Evolutionary conservation across 2,888 invertebrate species (phyloP), one percentile per base, ranked within the genome.

Genomic region (Pachydiplax longipennis): DNA sequence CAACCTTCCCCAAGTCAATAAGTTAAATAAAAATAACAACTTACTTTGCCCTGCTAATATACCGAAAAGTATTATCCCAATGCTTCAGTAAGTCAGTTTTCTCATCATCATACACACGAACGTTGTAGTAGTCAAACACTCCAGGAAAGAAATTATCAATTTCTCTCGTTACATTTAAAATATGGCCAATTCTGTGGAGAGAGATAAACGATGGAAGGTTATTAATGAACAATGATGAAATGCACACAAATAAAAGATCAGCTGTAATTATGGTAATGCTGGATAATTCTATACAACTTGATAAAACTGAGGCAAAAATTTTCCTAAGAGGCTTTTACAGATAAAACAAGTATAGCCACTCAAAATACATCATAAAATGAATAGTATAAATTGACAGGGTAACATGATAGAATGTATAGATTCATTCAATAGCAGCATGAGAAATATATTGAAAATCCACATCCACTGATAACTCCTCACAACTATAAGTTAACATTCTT

Each of bases 121-220:
- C 96, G 95, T 99, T 99, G 93, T 98, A 96, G 94, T 99, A 99
- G 93, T 98, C 97, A 94, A 99, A 99, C 95, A 97, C 97, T 90
- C 99, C 99, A 81, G 99, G 99, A 94, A 99, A 99, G 94, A 99
- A 99, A 95, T 99, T 99, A 95, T 99, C 99, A 92, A 99, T 99
- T 95, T 99, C 99, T 93, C 98, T 96, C 25, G 99, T 99, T 91
- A 99, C 99, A 94, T 99, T 99, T 93, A 99, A 95, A 93, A 99
- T 99, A 94, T 99, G 98, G 91, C 97, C 96, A 92, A 99, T 98
- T 91, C 99, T 99, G 94, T 91, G 96, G 94, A 92, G 92, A 92
- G 92, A 93, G 92, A 92, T 91, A 92, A 81, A n/a, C n/a, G n/a
- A n/a, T n/a, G n/a, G n/a, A 87, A 91, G 81, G 31, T 44, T 31